Evolutionary conservation across 2,113 vertebrate genomes (phyloP).

Genomic region (Cephalopterus ornatus): DNA sequence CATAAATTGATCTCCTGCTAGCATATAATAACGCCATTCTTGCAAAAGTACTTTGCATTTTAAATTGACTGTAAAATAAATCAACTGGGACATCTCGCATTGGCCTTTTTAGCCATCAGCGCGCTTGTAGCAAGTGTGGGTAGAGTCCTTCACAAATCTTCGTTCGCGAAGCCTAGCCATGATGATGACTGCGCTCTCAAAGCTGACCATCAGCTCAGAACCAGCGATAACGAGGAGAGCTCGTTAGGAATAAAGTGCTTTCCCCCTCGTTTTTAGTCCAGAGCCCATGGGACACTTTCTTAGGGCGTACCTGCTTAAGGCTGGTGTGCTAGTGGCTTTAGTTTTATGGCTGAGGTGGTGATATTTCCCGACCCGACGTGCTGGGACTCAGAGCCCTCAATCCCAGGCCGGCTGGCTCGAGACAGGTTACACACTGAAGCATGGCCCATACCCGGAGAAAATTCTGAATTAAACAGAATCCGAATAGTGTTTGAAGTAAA

Average conservation of each 20-base stretch:
- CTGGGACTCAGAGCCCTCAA: not conserved
- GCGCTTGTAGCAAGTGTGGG: no score
- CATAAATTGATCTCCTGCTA: not conserved
- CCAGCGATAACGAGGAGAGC: fast-evolving
- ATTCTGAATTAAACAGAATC: not conserved
- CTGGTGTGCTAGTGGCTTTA: not conserved
- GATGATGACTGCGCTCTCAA: fast-evolving
- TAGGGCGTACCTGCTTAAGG: not conserved
- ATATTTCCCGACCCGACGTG: not conserved
- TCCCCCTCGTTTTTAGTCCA: not conserved
- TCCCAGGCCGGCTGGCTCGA: not conserved
- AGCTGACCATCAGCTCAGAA: not conserved
- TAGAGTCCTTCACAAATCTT: no score
- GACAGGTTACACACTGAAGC: not conserved
- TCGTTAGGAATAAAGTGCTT: not conserved
- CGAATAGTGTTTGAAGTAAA: not conserved
- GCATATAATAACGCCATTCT: not conserved
- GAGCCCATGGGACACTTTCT: not conserved
- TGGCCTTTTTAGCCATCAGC: no score
- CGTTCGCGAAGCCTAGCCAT: no score
- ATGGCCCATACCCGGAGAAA: not conserved
- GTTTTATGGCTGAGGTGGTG: not conserved
- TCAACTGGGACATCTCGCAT: fast-evolving
- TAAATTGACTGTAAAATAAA: not conserved
- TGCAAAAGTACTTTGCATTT: not conserved